Evolutionary conservation across 2,888 invertebrate genomes (phyloP).

Genomic region (Athalia rosae): DNA sequence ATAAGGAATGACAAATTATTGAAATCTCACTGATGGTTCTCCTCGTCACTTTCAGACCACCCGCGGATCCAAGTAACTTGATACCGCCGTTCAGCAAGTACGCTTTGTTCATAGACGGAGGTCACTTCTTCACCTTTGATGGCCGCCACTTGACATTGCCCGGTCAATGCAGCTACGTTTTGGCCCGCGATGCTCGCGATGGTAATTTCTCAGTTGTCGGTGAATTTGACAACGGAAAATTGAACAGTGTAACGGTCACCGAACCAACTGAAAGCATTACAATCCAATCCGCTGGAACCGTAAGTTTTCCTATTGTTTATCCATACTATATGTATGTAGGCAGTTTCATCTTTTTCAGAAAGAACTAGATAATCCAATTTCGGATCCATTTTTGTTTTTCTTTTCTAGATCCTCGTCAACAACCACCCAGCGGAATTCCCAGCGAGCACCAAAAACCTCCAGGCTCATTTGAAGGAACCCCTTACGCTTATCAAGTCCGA

Average conservation of each 20-base stretch:
- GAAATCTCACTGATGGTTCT: neutral
- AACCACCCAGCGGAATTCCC: conserved; percentile 84
- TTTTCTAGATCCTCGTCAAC: conserved; percentile 78
- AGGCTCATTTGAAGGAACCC: conserved; percentile 77
- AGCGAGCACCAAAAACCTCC: conserved; percentile 76
- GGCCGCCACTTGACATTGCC: conserved; percentile 87
- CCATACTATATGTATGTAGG: neutral
- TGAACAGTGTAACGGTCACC: conserved; percentile 81
- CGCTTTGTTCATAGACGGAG: conserved; percentile 85
- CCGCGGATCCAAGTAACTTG: conserved; percentile 76
- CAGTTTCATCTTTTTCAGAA: neutral
- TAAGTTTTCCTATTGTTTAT: conserved; percentile 63
- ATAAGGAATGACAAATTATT: neutral
- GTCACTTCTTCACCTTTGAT: conserved; percentile 93
- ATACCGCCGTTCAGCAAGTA: conserved; percentile 78
- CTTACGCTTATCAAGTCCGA: conserved; percentile 76
- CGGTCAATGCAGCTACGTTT: conserved; percentile 88
- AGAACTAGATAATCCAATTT: conserved; percentile 19
- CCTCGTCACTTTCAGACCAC: conserved; percentile 58
- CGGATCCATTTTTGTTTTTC: conserved; percentile 29
- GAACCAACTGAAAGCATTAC: conserved; percentile 81
- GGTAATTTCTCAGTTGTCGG: conserved; percentile 89
- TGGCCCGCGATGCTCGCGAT: conserved; percentile 89
- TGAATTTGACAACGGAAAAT: conserved; percentile 81
- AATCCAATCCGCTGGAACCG: conserved; percentile 77